These are phyloP conservation scores for Apogon hyalosoma DNA, from an alignment of 2,797 vertebrate species.

Conservation along the genomic window DNA sequence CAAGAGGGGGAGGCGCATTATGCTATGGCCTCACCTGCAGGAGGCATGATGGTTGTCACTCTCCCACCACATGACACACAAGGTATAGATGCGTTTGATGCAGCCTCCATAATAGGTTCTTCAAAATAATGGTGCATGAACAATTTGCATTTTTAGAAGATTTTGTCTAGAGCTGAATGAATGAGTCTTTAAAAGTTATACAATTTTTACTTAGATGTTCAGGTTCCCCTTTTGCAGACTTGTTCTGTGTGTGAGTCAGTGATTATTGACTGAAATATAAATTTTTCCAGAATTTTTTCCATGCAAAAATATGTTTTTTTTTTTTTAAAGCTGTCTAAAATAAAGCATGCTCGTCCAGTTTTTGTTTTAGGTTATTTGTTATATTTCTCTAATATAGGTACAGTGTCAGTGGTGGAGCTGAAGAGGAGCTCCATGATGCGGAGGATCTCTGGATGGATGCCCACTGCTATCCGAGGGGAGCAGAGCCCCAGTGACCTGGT, in stretches of 20 bases:
- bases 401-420: conserved; percentile 86
- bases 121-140: too few relatives aligned
- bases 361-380: background rate
- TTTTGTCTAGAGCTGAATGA: too few relatives aligned
- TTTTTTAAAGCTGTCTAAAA: too few relatives aligned
- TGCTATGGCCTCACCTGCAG: conserved; percentile 87
- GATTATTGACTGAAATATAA: too few relatives aligned
- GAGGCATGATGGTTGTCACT: conserved; percentile 90
- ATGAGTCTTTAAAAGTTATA: too few relatives aligned
- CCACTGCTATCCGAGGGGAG: conserved; percentile 92
- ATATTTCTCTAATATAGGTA: conserved; percentile 71
- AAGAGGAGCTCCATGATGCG: conserved; percentile 93
- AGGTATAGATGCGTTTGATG: conserved; percentile 77
- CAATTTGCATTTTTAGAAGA: too few relatives aligned
- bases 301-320: too few relatives aligned
- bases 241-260: background rate
- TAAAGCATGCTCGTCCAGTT: too few relatives aligned
- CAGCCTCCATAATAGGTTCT: too few relatives aligned
- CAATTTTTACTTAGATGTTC: too few relatives aligned
- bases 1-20: conserved; percentile 90
- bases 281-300: too few relatives aligned
- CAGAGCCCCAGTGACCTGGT: conserved; percentile 86
- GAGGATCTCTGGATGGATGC: conserved; percentile 93
- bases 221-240: background rate
- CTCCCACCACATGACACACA: conserved; percentile 85